Conservation (phyloP, 2,888 invertebrate genomes). For the Melitaea athalia region DNA sequence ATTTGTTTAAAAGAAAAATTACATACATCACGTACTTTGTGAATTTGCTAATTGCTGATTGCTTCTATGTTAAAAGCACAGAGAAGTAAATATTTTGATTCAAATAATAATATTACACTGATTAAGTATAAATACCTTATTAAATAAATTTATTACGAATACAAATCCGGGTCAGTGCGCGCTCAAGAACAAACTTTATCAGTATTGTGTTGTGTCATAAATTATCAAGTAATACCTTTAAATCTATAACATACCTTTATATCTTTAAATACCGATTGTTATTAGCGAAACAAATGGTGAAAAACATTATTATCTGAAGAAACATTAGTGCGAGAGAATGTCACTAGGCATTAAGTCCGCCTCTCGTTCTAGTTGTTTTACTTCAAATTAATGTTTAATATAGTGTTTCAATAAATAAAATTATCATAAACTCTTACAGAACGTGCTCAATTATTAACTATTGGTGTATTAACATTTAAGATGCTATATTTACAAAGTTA, state of each 20-base stretch:
- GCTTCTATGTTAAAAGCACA: background rate
- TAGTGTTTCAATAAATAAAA: too few species aligned
- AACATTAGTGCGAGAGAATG: background rate
- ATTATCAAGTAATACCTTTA: conserved; percentile 11
- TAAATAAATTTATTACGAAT: conserved; percentile 28
- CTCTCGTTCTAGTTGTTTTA: too few species aligned
- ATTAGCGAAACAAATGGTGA: conserved; percentile 12
- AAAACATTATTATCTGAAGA: background rate
- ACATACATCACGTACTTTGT: background rate
- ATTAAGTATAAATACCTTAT: background rate
- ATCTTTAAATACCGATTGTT: background rate
- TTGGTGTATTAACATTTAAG: too few species aligned
- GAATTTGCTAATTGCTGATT: background rate
- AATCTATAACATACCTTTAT: too few species aligned
- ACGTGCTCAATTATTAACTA: too few species aligned
- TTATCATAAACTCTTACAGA: too few species aligned
- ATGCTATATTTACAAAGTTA: too few species aligned
- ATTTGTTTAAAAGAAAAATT: background rate
- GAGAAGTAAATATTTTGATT: background rate
- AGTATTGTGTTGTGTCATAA: conserved; percentile 19
- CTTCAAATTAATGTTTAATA: too few species aligned
- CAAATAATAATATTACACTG: conserved; percentile 4
- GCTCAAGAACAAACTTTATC: conserved; percentile 37
- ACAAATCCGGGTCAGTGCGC: conserved; percentile 45
- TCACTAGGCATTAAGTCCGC: too few species aligned